Evolutionary conservation across 2,888 invertebrate genomes (phyloP), one percentile per base, ranked within the genome.

Genomic region (Drosophila pseudotakahashii): DNA sequence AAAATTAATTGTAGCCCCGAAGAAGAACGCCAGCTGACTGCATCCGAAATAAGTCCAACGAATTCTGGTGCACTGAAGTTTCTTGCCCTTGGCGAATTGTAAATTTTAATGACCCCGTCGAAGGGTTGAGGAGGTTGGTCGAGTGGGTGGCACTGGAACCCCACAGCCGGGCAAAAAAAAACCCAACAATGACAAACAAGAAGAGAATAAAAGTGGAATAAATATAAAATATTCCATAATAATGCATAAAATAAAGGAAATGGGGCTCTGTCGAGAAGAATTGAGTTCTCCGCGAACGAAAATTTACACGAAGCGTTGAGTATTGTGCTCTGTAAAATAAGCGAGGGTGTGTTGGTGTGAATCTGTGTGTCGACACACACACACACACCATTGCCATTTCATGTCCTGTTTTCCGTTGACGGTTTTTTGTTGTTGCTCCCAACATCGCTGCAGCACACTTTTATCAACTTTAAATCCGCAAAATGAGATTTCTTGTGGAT

Each of bases 401-500:
- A 37, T 16, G 19, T 42, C 51, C 62, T 63, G 48, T 34, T 63
- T 61, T 63, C 7, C 7, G 55, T 50, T 5, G 11, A 3, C 16
- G 45, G 32, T 16, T 47, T 47, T 45, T 45, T 45, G 47, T 16
- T 32, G 14, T 6, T 32, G 4, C 2, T 11, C 9, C 37, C 59
- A 30, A 37, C 30, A 34, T 47, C 39, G 32, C 79, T 77, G 69
- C 76, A 73, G 45, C 70, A 41, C 63, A 68, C 39, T 70, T 84
- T 75, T 73, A 79, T 81, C 76, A 79, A 73, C 68, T 79, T 75
- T 73, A 87, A 81, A 66, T 73, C 79, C 79, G 32, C 71, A 75
- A 87, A 87, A 84, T 84, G 73, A 89, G 79, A 79, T 84, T 85
- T 79, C 75, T 66, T 73, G 51, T 42, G 75, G 79, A 89, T 85